Base-by-base conservation (phyloP, 53 echinoderm and acorn worm genomes). In the Henricia sp. region DNA sequence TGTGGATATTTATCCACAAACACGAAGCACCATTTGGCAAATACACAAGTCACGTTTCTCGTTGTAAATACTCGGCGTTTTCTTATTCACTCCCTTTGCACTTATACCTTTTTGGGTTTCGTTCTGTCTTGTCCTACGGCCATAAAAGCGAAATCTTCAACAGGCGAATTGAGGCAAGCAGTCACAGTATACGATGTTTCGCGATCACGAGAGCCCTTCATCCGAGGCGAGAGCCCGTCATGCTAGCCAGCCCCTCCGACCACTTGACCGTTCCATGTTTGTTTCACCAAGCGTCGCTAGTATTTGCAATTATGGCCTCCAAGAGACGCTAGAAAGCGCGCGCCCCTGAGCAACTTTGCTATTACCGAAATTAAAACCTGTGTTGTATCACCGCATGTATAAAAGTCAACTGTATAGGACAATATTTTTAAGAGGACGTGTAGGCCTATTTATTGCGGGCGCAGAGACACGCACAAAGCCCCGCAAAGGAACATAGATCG, bases 291-390 rank as follows among this genome's bases (percentile, higher is more conserved):
- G 80, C 80, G 64, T 64, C 33, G 32, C 17, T 27, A 57, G 63
- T 80, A 62, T 64, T 32, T 34, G 63, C 46, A 44, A 80, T 80
- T 80, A 70, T 44, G 42, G 44, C 48, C 80, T 80, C 80, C 63
- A 58, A 80, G 80, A 80, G 63, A 80, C 80, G 80, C 64, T 80
- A 80, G 80, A 80, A 64, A 43, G 80, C 80, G 63, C 80, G 63
- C 80, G 80, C 80, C 80, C n/a, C 65, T 30, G 64, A 80, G 80
- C 80, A 43, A 64, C 80, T 80, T 80, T 80, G 80, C 80, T 80
- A 80, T 80, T 80, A 80, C 46, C 80, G 80, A 80, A 80, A 80
- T 80, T 80, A 80, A 80, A 80, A 43, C 64, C 80, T 29, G 50
- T 64, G 63, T 46, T 63, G 80, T 30, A 80, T 80, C 80, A 44